Evolutionary conservation across 2,113 vertebrate genomes (phyloP).

Genomic region (Aptenodytes forsteri): DNA sequence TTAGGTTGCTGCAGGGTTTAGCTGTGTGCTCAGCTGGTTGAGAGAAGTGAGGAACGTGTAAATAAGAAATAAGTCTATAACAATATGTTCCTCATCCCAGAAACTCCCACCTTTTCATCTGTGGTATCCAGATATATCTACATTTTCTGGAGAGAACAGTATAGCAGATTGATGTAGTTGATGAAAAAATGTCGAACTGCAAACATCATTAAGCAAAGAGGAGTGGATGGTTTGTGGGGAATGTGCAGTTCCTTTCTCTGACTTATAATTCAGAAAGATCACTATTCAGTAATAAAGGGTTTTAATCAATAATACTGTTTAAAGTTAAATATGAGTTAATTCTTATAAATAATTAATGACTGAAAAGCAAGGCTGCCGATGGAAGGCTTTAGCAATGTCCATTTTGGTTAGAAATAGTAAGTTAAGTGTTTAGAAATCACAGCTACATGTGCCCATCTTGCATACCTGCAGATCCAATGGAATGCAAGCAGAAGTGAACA

Average conservation of each 20-base stretch:
- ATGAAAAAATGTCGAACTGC: not conserved
- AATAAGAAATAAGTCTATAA: not conserved
- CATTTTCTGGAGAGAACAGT: not conserved
- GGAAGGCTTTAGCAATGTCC: not conserved
- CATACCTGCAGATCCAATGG: not conserved
- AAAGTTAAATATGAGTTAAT: not conserved
- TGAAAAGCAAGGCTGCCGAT: not conserved
- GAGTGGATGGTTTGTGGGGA: not conserved
- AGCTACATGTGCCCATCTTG: not conserved
- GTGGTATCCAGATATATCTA: not conserved
- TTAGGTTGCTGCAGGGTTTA: not conserved
- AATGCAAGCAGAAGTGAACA: not conserved
- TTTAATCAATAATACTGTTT: not conserved
- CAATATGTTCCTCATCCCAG: not conserved
- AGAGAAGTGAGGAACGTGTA: not conserved
- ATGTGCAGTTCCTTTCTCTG: not conserved
- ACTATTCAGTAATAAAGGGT: not conserved
- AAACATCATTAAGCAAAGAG: not conserved
- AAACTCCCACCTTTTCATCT: constrained; percentile 37
- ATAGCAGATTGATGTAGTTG: not conserved
- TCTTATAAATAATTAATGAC: not conserved
- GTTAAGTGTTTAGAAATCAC: not conserved
- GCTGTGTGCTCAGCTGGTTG: not conserved
- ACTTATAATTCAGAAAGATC: not conserved
- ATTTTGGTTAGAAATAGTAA: not conserved